These are phyloP conservation scores for Xenops minutus DNA, from an alignment of 2,797 vertebrate genomes.

Conservation along the genomic window DNA sequence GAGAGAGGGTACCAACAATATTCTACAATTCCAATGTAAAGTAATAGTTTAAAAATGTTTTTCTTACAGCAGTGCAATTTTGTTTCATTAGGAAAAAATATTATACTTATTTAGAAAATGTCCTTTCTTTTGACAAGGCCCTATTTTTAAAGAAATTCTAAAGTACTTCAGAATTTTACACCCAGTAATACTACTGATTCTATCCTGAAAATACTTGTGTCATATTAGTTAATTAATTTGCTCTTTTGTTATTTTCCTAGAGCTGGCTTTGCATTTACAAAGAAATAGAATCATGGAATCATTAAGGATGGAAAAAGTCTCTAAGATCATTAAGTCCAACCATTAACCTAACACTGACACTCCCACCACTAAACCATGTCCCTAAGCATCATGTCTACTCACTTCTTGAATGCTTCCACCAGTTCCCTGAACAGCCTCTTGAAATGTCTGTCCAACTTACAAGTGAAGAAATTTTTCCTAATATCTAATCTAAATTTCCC, in stretches of 20 bases:
- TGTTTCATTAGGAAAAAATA: background rate
- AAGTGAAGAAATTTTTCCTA: background rate
- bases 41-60: background rate
- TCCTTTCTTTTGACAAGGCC: background rate
- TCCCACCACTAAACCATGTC: background rate
- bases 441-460: rapidly evolving
- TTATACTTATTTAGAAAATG: background rate
- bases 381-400: background rate
- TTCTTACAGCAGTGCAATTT: background rate
- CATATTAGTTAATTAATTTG: background rate
- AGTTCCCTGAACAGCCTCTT: background rate
- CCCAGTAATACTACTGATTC: background rate
- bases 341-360: background rate
- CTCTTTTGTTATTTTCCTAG: background rate
- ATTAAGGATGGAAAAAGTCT: background rate
- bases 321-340: background rate
- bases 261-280: background rate
- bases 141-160: background rate
- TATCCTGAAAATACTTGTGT: background rate
- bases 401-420: background rate
- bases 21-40: background rate
- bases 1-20: background rate
- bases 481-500: background rate
- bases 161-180: background rate
- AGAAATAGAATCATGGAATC: background rate